Percentiles rank a stretch among this genome's conserved stretches.
Evolutionary conservation across 2,888 invertebrate species (phyloP).

Genomic region (Diarsia mendica): DNA sequence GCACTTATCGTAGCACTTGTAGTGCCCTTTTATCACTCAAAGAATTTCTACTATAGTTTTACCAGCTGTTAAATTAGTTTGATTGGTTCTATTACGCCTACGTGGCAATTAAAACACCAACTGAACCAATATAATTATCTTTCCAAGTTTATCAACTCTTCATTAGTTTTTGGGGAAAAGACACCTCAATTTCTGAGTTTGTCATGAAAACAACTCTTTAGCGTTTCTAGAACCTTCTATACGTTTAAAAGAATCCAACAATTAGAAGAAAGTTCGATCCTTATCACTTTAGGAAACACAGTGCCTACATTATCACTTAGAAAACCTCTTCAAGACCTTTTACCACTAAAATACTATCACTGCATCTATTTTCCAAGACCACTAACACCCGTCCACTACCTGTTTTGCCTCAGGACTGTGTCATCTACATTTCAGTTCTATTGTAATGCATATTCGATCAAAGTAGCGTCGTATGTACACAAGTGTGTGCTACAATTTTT

Average conservation of each 20-base stretch:
- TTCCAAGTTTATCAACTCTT: background rate
- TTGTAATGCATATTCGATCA: constrained; percentile 90
- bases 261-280: background rate
- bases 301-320: constrained; percentile 28
- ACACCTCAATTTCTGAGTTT: background rate
- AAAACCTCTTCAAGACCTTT: background rate
- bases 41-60: background rate
- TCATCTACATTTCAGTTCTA: constrained; percentile 81
- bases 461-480: constrained; percentile 86
- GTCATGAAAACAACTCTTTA: background rate
- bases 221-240: constrained; percentile 27
- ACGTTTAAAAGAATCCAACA: background rate
- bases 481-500: constrained; percentile 84
- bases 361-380: constrained; percentile 13
- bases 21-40: background rate
- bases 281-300: constrained; percentile 12
- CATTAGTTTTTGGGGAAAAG: background rate
- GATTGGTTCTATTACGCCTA: constrained; percentile 1
- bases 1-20: constrained; percentile 2
- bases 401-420: constrained; percentile 81
- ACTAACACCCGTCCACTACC: constrained; percentile 74
- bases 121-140: constrained; percentile 10
- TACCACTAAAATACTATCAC: constrained; percentile 13
- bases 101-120: constrained; percentile 21
- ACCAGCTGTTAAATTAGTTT: background rate